Evolutionary conservation across 1,140 invertebrate genomes (phyloP).

Genomic region (Sipha flava): DNA sequence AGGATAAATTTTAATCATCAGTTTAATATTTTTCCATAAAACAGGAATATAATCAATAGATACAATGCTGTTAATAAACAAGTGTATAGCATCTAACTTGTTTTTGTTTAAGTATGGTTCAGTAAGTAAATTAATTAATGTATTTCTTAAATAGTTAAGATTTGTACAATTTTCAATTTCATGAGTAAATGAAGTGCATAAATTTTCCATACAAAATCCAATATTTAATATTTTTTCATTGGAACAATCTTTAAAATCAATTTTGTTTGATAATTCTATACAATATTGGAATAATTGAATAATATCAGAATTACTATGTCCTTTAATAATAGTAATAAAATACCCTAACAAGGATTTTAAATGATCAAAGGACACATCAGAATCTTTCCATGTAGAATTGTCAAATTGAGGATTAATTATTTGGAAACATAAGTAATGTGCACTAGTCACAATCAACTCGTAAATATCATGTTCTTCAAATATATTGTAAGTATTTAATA

Average conservation of each 20-base stretch:
- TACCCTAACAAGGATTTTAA: not conserved
- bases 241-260: not conserved
- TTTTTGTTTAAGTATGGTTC: conserved; percentile 2
- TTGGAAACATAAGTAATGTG: not conserved
- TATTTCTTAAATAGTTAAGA: not conserved
- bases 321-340: not conserved
- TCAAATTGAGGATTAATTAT: not conserved
- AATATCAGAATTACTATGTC: not conserved
- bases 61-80: not conserved
- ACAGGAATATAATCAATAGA: not conserved
- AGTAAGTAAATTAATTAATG: not conserved
- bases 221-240: not conserved
- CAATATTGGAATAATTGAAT: not conserved
- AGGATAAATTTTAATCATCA: not conserved
- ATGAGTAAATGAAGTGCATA: not conserved
- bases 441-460: not conserved
- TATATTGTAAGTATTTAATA: not conserved
- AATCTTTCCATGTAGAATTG: not conserved
- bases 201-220: not conserved
- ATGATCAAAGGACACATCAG: not conserved
- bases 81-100: not conserved
- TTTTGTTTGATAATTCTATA: not conserved
- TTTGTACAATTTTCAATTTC: not conserved
- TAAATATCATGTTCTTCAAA: not conserved
- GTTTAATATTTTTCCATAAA: conserved; percentile 2